phyloP scores from a whole-genome alignment of 2,113 vertebrate species.

The Pipa parva region DNA sequence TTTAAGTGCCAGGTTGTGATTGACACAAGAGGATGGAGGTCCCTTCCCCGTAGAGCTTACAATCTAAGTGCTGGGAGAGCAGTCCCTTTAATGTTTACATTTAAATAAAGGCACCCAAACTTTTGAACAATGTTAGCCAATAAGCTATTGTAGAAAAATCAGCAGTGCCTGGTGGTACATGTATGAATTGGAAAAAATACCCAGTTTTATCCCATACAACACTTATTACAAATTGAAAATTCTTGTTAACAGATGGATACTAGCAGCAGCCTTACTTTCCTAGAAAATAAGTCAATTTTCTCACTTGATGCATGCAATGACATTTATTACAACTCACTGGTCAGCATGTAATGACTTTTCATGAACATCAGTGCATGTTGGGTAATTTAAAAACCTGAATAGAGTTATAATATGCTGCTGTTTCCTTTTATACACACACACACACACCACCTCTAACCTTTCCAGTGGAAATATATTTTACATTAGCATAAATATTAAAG shows the following conservation, averaged over 20 bases:
- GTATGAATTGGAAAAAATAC: not conserved
- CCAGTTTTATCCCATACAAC: not conserved
- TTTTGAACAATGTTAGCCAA: not conserved
- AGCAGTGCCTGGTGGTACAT: not conserved
- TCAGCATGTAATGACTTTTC: not conserved
- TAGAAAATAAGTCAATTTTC: not conserved
- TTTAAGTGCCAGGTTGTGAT: too few relatives aligned
- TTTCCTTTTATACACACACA: slow-evolving; percentile 61
- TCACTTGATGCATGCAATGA: slow-evolving; percentile 1
- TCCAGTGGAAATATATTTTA: slow-evolving; percentile 65
- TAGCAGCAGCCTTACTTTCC: not conserved
- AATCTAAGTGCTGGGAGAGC: too few relatives aligned
- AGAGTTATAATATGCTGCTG: slow-evolving; percentile 18
- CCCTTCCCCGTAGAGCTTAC: too few relatives aligned
- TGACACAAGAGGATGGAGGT: too few relatives aligned
- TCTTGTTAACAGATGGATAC: slow-evolving; percentile 8
- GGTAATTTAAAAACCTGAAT: slow-evolving; percentile 1
- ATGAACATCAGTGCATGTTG: not conserved
- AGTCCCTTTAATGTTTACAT: too few relatives aligned
- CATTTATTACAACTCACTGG: slow-evolving; percentile 1
- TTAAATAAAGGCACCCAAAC: not conserved
- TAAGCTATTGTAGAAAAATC: too few relatives aligned
- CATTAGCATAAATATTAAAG: slow-evolving; percentile 78
- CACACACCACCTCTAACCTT: slow-evolving; percentile 66
- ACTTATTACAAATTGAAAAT: slow-evolving; percentile 14